Base-by-base conservation (phyloP, 1,140 invertebrate genomes). In the Notospermus geniculatus region DNA sequence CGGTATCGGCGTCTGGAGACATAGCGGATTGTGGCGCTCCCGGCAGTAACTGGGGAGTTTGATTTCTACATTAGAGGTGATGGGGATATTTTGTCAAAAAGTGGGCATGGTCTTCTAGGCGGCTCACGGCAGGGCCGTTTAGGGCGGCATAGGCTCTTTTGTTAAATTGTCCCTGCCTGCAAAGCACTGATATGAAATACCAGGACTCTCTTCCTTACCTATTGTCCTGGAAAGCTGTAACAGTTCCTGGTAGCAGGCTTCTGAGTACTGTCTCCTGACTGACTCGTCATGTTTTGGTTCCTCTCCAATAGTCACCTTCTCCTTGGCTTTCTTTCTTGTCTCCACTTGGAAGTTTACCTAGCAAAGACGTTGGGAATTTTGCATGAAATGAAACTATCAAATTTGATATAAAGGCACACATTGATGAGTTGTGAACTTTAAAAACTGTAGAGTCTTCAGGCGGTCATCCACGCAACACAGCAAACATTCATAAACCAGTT, bases 171-270 rank as follows among this genome's bases (percentile, higher is more conserved):
- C 15, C 17, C 23, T 19, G 17, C 2, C 9, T 56, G 36, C n/a
- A n/a, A n/a, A n/a, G n/a, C n/a, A n/a, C n/a, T n/a, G n/a, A n/a
- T n/a, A n/a, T n/a, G n/a, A n/a, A n/a, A n/a, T n/a, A n/a, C n/a
- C n/a, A n/a, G n/a, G n/a, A 19, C 43, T 54, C 1, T 13, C 36
- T 29, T 9, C 27, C 32, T 57, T 64, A 78, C 77, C 74, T 50
- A 88, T 84, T 46, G 79, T 76, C 54, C 75, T 78, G 2, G 75
- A 74, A 43, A 75, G 60, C 22, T 66, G 46, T 19, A 76, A 43
- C 9, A 80, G 70, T 46, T 77, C 71, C 23, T 74, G 62, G 61
- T 79, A 77, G 58, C 78, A 81, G 28, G n/a, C 23, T 19, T 54
- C 52, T 29, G 17, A 41, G 39, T 29, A 52, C 46, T 13, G 32